Conservation (phyloP, 2,888 invertebrate species). For the Polyommatus icarus region DNA sequence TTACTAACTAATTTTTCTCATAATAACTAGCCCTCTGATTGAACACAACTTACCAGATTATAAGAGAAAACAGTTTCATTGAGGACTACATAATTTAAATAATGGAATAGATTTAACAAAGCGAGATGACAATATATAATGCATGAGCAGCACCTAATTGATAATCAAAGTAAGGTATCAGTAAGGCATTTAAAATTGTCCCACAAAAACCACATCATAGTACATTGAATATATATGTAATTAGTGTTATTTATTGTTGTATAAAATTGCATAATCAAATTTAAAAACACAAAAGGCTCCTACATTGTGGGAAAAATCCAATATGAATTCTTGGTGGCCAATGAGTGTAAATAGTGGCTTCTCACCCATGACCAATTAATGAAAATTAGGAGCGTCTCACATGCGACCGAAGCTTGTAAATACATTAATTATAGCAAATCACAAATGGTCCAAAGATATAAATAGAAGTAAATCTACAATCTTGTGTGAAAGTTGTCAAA, state of each 20-base stretch:
- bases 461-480: conserved; percentile 69
- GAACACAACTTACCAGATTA: background rate
- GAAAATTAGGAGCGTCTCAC: background rate
- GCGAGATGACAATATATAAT: background rate
- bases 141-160: background rate
- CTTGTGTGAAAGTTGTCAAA: conserved; percentile 77
- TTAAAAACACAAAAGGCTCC: conserved; percentile 32
- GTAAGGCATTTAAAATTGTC: background rate
- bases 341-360: conserved; percentile 40
- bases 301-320: conserved; percentile 35
- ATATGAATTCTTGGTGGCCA: conserved; percentile 33
- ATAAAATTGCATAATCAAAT: conserved; percentile 31
- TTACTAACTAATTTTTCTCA: background rate
- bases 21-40: background rate
- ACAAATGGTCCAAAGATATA: conserved; percentile 62
- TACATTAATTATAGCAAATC: conserved; percentile 51
- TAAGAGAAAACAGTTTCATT: background rate
- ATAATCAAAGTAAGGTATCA: background rate
- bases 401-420: conserved; percentile 37
- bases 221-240: background rate
- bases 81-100: background rate
- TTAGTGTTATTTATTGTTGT: conserved; percentile 22
- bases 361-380: conserved; percentile 32
- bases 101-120: background rate
- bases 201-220: background rate